Base-by-base conservation (phyloP, 2,113 vertebrate species). In the Opisthocomus hoazin region DNA sequence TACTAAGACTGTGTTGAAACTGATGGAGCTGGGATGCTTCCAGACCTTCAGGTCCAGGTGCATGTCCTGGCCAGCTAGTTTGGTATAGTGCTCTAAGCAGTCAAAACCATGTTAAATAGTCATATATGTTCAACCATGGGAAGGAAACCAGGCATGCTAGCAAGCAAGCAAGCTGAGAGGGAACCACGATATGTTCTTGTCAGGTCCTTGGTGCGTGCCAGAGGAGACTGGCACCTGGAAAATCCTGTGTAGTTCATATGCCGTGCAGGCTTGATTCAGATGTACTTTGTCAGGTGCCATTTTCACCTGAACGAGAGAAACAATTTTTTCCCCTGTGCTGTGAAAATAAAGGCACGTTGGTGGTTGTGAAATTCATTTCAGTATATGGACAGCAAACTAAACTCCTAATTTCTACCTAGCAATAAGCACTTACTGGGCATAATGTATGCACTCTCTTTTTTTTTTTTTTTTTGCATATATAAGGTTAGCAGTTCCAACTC, bases 201-300 rank as follows among this genome's bases (percentile, higher is more conserved):
- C 29, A 54, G 45, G 41, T 41, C 21, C 13, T 84, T 32, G 15
- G 27, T 58, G 58, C 53, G 27, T 69, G 37, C 39, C 43, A 34
- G 46, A 92, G 57, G 20, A 60, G 66, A 50, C 2, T 2, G 32
- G 61, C 20, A 80, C 17, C 15, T 6, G 3, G 57, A 75, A 63
- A n/a, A 39, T 60, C 63, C 29, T 0, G 0, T 8, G 24, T 37
- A 34, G 41, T 48, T 68, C 50, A 32, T 11, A 26, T 4, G 20
- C 24, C 51, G 54, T 20, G 27, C 12, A 37, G 56, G 12, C 22
- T 79, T 60, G 34, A 32, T 83, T 79, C 77, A 46, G n/a, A 60
- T 0, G 0, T 15, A n/a, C 58, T 66, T 79, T 27, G n/a, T 30
- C 54, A 37, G 45, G 54, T 64, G 36, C 30, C 22, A 27, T 14